Evolutionary conservation across 2,797 vertebrate species (phyloP).

Genomic region (Novumbra hubbsi): DNA sequence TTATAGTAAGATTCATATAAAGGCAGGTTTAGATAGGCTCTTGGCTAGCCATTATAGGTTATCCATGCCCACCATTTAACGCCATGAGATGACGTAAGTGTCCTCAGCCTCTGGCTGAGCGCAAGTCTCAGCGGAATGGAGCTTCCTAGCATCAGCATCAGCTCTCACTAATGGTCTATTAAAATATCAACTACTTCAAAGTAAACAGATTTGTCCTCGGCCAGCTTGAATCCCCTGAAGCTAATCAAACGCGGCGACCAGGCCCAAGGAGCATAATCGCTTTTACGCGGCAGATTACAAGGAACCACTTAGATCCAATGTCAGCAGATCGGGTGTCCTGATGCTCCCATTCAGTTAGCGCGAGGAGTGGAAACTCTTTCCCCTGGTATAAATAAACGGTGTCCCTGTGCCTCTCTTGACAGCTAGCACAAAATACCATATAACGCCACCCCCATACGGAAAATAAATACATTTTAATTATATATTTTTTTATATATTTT

Average conservation of each 20-base stretch:
- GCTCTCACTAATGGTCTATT: conserved; percentile 66
- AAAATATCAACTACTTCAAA: conserved; percentile 68
- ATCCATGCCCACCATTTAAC: not conserved
- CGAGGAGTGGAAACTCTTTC: conserved; percentile 34
- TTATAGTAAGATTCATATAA: not conserved
- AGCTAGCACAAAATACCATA: not conserved
- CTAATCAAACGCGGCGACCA: conserved; percentile 60
- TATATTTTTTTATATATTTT: no score
- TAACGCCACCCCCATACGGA: not conserved
- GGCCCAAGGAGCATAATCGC: conserved; percentile 54
- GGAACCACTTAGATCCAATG: conserved; percentile 59
- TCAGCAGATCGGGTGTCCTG: conserved; percentile 58
- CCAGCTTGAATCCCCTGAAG: conserved; percentile 54
- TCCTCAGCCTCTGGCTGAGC: conserved; percentile 40
- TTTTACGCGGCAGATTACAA: conserved; percentile 63
- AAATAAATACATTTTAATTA: no score
- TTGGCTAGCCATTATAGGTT: not conserved
- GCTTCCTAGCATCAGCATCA: conserved; percentile 61
- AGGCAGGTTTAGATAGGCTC: not conserved
- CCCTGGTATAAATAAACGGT: conserved; percentile 23
- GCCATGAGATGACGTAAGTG: conserved; percentile 39
- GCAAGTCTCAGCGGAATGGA: conserved; percentile 40
- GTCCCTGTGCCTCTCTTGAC: conserved; percentile 11
- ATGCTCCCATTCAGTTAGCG: conserved; percentile 45
- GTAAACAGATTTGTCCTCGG: conserved; percentile 57